Evolutionary conservation across 2,797 vertebrate species (phyloP).

Genomic region (Anguilla anguilla): DNA sequence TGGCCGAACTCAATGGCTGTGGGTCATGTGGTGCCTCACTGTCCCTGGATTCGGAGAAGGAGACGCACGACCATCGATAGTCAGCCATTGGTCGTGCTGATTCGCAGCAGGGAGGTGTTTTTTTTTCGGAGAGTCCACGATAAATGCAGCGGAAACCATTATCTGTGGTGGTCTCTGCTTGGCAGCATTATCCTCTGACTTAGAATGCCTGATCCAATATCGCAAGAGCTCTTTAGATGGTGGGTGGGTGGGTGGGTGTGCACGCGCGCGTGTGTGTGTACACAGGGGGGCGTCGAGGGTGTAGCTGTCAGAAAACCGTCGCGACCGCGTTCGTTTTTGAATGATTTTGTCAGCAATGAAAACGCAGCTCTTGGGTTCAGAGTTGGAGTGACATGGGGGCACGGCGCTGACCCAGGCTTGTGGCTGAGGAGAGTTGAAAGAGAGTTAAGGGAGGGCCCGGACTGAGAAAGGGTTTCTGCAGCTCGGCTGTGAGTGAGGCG

Average conservation of each 20-base stretch:
- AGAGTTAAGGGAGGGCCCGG: slow-evolving; percentile 42
- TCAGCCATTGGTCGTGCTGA: background rate
- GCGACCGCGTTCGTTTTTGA: slow-evolving; percentile 29
- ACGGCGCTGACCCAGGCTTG: slow-evolving; percentile 27
- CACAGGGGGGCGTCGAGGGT: background rate
- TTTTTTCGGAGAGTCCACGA: slow-evolving; percentile 28
- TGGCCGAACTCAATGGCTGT: slow-evolving; percentile 39
- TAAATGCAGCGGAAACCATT: slow-evolving; percentile 44
- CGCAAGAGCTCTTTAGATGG: background rate
- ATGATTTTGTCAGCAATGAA: slow-evolving; percentile 43
- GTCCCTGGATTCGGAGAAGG: background rate
- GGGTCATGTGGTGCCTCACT: slow-evolving; percentile 23
- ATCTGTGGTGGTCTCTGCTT: slow-evolving; percentile 38
- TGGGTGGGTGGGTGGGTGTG: background rate
- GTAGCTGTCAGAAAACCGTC: slow-evolving; percentile 25
- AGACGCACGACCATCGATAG: background rate
- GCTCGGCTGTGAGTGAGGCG: slow-evolving; percentile 13
- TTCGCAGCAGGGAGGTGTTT: slow-evolving; percentile 31
- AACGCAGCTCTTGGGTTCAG: slow-evolving; percentile 32
- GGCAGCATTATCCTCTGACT: slow-evolving; percentile 39
- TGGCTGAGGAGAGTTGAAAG: background rate
- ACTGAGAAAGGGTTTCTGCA: slow-evolving; percentile 40
- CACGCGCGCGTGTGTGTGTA: background rate
- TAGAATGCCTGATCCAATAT: slow-evolving; percentile 42
- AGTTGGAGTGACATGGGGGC: slow-evolving; percentile 37